These are phyloP conservation scores for Mellivora capensis DNA, from an alignment of 2,113 vertebrate species.

Conservation along the genomic window DNA sequence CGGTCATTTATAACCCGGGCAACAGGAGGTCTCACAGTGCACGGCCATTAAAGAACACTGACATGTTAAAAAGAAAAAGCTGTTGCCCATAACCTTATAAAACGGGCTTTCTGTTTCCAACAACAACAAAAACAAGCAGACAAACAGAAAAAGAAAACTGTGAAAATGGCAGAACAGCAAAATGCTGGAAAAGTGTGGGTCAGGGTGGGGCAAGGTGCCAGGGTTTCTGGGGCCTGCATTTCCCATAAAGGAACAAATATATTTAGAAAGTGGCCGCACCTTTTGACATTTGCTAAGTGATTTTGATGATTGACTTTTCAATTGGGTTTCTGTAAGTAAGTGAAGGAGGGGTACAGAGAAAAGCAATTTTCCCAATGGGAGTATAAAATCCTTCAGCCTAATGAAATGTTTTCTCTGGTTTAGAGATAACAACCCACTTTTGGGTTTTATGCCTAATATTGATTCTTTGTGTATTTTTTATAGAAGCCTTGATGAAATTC, in stretches of 20 bases:
- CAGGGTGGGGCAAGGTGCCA: not conserved
- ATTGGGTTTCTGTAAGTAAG: constrained; percentile 42
- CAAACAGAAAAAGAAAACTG: not conserved
- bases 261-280: not conserved
- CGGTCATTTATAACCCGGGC: not conserved
- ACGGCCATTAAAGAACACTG: not conserved
- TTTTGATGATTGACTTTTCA: constrained; percentile 55
- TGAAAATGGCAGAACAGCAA: not conserved
- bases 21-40: not conserved
- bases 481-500: constrained; percentile 61
- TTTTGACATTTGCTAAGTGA: constrained; percentile 61
- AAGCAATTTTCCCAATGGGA: constrained; percentile 65
- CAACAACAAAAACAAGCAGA: not conserved
- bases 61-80: not conserved
- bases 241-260: not conserved
- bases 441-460: constrained; percentile 71
- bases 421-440: constrained; percentile 65
- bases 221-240: not conserved
- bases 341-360: not conserved
- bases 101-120: not conserved
- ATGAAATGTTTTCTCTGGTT: constrained; percentile 57
- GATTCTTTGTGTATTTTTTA: constrained; percentile 65
- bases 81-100: not conserved
- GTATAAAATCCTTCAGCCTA: constrained; percentile 44
- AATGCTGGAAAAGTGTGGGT: not conserved